Evolutionary conservation across 2,797 vertebrate species (phyloP).

Genomic region (Typhlichthys eigenmanni): DNA sequence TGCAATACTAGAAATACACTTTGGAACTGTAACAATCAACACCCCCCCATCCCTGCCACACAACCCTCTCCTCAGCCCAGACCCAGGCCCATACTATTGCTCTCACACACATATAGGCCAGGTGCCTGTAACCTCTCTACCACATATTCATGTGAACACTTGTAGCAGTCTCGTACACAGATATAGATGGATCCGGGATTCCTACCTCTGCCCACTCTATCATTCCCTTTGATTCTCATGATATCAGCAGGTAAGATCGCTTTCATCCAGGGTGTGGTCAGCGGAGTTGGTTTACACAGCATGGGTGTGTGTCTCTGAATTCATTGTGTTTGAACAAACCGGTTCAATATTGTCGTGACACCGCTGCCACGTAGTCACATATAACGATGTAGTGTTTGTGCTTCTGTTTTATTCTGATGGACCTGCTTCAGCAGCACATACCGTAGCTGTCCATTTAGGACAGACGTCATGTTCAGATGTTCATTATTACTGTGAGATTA

Average conservation of each 20-base stretch:
- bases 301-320: constrained; percentile 5
- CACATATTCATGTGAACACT: constrained; percentile 10
- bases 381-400: not conserved
- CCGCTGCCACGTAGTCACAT: no score
- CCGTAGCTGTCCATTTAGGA: no score
- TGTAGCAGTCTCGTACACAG: constrained; percentile 17
- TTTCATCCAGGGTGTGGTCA: not conserved
- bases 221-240: constrained; percentile 45
- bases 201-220: constrained; percentile 1
- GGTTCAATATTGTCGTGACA: not conserved
- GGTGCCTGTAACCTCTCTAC: constrained; percentile 25
- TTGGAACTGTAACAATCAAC: constrained; percentile 53
- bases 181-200: constrained; percentile 58
- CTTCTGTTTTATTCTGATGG: not conserved
- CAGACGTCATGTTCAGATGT: no score
- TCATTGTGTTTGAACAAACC: not conserved
- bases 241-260: constrained; percentile 25
- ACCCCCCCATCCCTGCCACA: constrained; percentile 16
- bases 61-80: constrained; percentile 23
- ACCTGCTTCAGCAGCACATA: not conserved
- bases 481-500: not conserved
- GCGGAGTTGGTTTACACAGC: no score
- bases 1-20: constrained; percentile 67
- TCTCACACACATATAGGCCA: constrained; percentile 15
- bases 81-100: constrained; percentile 11